Base-by-base conservation (phyloP, 2,797 vertebrate genomes). In the Silurus lanzhouensis region DNA sequence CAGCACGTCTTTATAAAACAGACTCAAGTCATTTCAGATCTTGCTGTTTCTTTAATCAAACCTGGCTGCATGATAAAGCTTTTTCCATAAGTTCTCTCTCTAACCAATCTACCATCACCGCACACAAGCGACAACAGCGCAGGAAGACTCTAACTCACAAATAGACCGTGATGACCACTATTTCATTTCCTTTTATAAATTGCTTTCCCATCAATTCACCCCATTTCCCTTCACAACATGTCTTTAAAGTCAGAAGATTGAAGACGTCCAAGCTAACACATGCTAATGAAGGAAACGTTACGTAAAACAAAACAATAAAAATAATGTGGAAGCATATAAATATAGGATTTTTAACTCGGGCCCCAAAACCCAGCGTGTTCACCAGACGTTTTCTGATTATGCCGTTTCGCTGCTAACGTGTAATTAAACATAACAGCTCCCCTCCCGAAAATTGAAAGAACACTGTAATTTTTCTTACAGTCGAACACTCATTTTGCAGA, bases 161-260 rank as follows among this genome's bases (percentile, higher is more conserved):
- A 90, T 83, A 90, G 85, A 88, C 91, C 91, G 92, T 93, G 93
- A 94, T 91, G 92, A 92, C 91, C 88, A 90, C 88, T 91, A 92
- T 92, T 93, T 93, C 74, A 91, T 93, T 93, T 93, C 91, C 91
- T 91, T 89, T 90, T 94, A 93, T 93, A 93, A 94, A 94, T 92
- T 88, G 75, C 83, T 20, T 89, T 92, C 90, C 92, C 91, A 91
- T 94, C 91, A 89, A 78, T 57, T 71, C 20, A 71, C 19, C 55
- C 17, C 67, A 52, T 27, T 27, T 64, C 72, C 48, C 60, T 20
- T 52, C 20, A n/a, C 12, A 52, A 46, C 74, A 78, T 63, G 27
- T 58, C 83, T 78, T 79, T 72, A 79, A 64, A 83, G 67, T 13
- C 52, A 75, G 61, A 48, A 13, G 3, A 19, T 57, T 8, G n/a